Base-by-base conservation (phyloP, 2,113 vertebrate species). In the Fukomys damarensis region DNA sequence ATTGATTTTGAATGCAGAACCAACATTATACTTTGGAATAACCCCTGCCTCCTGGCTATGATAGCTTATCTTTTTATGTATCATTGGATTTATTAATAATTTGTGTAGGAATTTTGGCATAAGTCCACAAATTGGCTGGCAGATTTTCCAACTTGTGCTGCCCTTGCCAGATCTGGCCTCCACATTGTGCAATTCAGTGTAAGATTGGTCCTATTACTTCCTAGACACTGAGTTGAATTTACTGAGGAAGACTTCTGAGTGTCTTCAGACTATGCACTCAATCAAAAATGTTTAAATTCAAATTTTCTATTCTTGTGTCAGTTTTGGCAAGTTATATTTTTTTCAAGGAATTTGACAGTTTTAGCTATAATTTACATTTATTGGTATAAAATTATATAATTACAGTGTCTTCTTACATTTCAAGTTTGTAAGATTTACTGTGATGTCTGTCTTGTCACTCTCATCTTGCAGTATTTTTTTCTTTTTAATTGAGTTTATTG, bases 311-410 rank as follows among this genome's bases (percentile, higher is more conserved):
- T 91, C 35, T 32, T 89, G 16, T 87, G 43, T 85, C 17, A 38
- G 19, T 95, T 93, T 86, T 88, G 56, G 59, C 35, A 72, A 79
- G 19, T 66, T 83, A 4, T 56, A 79, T n/a, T 58, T 92, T 95
- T 92, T 91, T 84, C 24, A 83, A 92, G 30, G 76, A 93, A 14
- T 91, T 76, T 90, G 84, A 41, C 46, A 38, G 17, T 58, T 65
- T 72, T 84, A 46, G 56, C 7, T 79, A 16, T 22, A 24, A 79
- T 94, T 92, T n/a, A 83, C 95, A 86, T 65, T 82, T 59, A 32
- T 63, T 63, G 58, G 24, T 41, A 46, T 84, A 82, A 85, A 84
- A 89, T 63, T 52, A 12, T 65, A 12, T 49, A 86, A 52, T 74
- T 84, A 90, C 6, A 41, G 9, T 63, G 38, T 68, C 8, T 11